Conservation (phyloP, 1,140 invertebrate species). For the Drosophila lowei region DNA sequence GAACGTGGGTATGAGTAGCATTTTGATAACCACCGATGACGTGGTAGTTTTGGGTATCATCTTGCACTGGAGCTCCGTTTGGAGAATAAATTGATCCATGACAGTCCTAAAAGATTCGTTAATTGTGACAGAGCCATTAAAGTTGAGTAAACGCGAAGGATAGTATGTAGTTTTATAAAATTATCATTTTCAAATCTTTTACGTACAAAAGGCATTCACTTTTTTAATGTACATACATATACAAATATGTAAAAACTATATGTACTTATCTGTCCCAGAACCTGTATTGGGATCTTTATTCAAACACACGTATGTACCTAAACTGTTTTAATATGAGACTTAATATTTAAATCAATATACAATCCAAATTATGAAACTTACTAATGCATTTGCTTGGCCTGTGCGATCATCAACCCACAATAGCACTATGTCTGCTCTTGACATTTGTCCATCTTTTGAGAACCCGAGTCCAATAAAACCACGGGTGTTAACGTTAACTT, state of each 20-base stretch:
- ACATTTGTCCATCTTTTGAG: constrained; percentile 88
- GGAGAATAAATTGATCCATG: constrained; percentile 86
- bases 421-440: constrained; percentile 90
- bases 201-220: too few relatives aligned
- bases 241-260: not conserved
- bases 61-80: constrained; percentile 87
- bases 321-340: not conserved
- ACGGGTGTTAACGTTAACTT: constrained; percentile 86
- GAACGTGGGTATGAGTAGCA: constrained; percentile 89
- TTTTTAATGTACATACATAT: not conserved
- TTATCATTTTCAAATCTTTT: too few relatives aligned
- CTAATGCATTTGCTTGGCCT: constrained; percentile 87
- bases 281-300: too few relatives aligned
- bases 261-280: not conserved
- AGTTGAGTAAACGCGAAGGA: not conserved
- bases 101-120: constrained; percentile 87
- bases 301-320: not conserved
- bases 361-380: constrained; percentile 83
- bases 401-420: constrained; percentile 91
- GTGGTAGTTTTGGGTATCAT: constrained; percentile 90
- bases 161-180: not conserved
- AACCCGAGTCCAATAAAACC: constrained; percentile 91
- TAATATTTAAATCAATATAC: not conserved
- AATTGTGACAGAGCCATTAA: not conserved
- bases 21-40: constrained; percentile 89